Conservation (phyloP, 2,113 vertebrate genomes). For the Urocolius indicus region DNA sequence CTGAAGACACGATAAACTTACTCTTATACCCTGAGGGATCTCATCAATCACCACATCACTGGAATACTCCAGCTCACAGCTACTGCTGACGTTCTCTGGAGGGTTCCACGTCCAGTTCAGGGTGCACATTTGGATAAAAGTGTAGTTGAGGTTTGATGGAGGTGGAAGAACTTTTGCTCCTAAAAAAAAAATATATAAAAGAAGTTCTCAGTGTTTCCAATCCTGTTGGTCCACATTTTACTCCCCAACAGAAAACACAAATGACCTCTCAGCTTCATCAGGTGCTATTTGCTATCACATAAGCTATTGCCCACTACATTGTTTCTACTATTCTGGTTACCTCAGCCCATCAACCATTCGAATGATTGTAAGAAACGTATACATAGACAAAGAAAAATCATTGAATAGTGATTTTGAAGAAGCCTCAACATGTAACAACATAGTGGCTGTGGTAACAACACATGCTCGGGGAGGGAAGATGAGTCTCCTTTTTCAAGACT, state of each 20-base stretch:
- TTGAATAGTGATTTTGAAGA: background rate
- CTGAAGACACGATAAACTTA: background rate
- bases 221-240: background rate
- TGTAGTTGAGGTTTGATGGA: conserved; percentile 41
- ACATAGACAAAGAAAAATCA: too few relatives aligned
- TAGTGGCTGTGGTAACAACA: background rate
- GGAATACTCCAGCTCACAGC: conserved; percentile 35
- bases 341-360: background rate
- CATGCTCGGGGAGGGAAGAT: rapidly evolving
- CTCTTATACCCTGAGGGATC: background rate
- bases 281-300: background rate
- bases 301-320: background rate
- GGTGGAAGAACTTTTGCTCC: background rate
- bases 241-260: background rate
- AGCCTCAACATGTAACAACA: rapidly evolving
- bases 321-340: background rate
- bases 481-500: background rate
- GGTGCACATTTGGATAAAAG: conserved; percentile 19
- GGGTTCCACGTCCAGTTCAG: conserved; percentile 49
- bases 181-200: background rate
- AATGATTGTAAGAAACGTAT: background rate
- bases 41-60: background rate
- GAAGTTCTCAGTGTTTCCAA: background rate
- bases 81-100: background rate
- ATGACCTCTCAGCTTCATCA: background rate